Conservation (phyloP, 1,140 invertebrate genomes). For the Philaenus spumarius region DNA sequence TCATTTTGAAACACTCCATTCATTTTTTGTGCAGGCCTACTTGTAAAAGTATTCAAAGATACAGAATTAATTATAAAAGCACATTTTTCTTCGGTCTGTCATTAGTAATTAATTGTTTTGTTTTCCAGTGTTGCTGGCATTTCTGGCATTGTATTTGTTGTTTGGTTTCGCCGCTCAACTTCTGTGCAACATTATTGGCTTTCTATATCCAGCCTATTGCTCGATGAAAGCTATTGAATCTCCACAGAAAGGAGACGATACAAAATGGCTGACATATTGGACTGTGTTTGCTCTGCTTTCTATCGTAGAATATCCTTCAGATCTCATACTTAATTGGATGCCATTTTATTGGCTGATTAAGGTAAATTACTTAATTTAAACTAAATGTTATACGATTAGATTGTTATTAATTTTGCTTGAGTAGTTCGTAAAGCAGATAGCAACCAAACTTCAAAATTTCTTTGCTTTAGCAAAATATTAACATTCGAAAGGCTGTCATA, state of each 20-base stretch:
- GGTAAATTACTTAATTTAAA: conserved; percentile 50
- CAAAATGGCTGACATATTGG: conserved; percentile 99
- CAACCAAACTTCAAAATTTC: no score
- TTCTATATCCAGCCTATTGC: conserved; percentile 93
- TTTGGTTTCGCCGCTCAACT: conserved; percentile 94
- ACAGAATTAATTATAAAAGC: no score
- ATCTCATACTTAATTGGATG: conserved; percentile 86
- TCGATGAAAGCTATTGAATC: conserved; percentile 77
- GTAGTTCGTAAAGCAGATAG: no score
- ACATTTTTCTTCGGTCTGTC: no score
- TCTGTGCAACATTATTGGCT: conserved; percentile 93
- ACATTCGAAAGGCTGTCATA: no score
- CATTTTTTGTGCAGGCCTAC: no score
- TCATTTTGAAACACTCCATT: no score
- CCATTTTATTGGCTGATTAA: conserved; percentile 98
- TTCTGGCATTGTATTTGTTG: conserved; percentile 82
- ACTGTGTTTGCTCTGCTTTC: conserved; percentile 93
- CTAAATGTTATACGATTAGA: not conserved
- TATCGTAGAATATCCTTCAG: conserved; percentile 89
- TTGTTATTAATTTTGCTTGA: not conserved
- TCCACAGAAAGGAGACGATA: conserved; percentile 74
- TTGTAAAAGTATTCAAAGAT: no score
- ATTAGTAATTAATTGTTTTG: no score
- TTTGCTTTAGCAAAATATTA: no score
- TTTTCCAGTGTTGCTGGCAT: conserved; percentile 54